A percentile compares a stretch with the other conserved stretches of the same genome.
Conservation (phyloP, 2,888 invertebrate species). For the Drosophila paramelanica region DNA sequence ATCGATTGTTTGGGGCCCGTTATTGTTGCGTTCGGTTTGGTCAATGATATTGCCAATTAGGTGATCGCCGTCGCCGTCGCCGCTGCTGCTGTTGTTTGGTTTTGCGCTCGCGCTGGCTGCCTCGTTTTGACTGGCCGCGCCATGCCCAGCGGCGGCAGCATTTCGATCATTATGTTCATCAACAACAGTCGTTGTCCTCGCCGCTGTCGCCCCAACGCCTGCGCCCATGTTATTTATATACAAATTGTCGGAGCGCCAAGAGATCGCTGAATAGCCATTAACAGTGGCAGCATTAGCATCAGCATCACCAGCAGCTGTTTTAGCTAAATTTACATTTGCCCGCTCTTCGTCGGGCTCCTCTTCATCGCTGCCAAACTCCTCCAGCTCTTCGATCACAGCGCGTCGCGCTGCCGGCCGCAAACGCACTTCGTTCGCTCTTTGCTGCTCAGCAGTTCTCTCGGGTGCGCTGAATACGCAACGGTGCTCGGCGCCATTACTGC, state of each 20-base stretch:
- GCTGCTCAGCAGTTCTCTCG: constrained; percentile 21
- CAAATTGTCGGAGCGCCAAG: constrained; percentile 66
- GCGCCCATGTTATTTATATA: constrained; percentile 76
- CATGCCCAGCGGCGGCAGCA: constrained; percentile 49
- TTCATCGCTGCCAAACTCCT: constrained; percentile 69
- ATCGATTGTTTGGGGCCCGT: constrained; percentile 38
- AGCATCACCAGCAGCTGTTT: constrained; percentile 66
- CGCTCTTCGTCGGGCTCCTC: constrained; percentile 43
- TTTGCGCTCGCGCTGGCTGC: constrained; percentile 71
- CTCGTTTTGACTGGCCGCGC: constrained; percentile 79
- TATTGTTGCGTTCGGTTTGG: constrained; percentile 25
- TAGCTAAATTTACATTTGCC: constrained; percentile 76
- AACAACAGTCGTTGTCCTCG: constrained; percentile 55
- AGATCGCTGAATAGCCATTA: constrained; percentile 64
- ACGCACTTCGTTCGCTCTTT: constrained; percentile 23
- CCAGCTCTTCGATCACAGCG: constrained; percentile 78
- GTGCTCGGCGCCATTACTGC: constrained; percentile 39
- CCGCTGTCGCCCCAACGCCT: constrained; percentile 59
- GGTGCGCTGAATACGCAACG: constrained; percentile 58
- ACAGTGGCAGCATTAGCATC: constrained; percentile 15
- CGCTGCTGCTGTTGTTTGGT: constrained; percentile 43
- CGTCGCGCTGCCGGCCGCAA: constrained; percentile 44
- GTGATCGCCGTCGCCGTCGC: constrained; percentile 53
- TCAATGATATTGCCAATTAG: constrained; percentile 64
- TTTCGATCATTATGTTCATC: constrained; percentile 61